Base-by-base conservation (phyloP, 1,140 invertebrate genomes). In the Daktulosphaira vitifoliae region DNA sequence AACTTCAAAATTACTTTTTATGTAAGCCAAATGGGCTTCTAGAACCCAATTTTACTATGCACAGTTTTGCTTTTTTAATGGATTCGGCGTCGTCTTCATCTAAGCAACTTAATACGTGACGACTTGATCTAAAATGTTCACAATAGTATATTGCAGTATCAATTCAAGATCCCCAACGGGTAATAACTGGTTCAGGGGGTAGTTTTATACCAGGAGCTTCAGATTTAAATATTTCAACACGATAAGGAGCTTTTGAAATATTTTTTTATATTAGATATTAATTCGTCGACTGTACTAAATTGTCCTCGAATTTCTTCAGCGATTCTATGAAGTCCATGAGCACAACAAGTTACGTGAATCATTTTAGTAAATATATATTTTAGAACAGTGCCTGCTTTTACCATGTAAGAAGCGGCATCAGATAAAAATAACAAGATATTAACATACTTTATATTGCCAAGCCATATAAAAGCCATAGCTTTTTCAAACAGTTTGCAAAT, bases 331-430 rank as follows among this genome's bases (percentile, higher is more conserved):
- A 56, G 25, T 8, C 25, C 33, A n/a, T 56, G 53, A 4, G 53
- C 33, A 33, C n/a, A 13, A 37, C 53, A 56, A 18, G 53, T 56
- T 15, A 18, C 16, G 38, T 56, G 33, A 33, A 56, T n/a, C 11
- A 56, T 16, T 37, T 15, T 56, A 0, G 53, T 26, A 56, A 37
- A 56, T 37, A 56, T 37, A 22, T 15, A 20, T 37, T 37, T 22
- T 37, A 56, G 29, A 8, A 22, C 11, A n/a, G n/a, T n/a, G 18
- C 18, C 18, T 0, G 50, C 23, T 2, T 52, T 52, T 33, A 52
- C 23, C 50, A 59, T 59, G 20, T 59, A 59, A 16, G 33, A 20
- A 16, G 39, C 54, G 15, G 54, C 38, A 38, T 59, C 54, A 22
- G 54, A 42, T 38, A 59, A 20, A 20, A 44, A 26, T 20, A 42